Conservation (phyloP, 2,888 invertebrate genomes). For the Mythimna impura region DNA sequence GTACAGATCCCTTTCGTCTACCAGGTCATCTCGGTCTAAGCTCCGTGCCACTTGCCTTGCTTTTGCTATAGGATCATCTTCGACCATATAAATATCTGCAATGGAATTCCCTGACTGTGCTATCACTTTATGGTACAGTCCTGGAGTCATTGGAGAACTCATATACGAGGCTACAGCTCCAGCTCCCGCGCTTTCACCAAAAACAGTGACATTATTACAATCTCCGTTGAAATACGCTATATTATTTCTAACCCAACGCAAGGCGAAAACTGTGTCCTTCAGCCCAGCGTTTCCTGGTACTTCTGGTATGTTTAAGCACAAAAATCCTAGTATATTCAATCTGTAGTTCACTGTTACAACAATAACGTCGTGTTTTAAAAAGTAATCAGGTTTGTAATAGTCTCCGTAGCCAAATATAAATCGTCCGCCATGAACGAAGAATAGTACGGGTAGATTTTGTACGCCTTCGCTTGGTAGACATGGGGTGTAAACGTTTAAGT, state of each 20-base stretch:
- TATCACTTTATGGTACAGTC: constrained; percentile 79
- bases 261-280: constrained; percentile 81
- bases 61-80: constrained; percentile 76
- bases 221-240: constrained; percentile 81
- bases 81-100: constrained; percentile 77
- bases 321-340: constrained; percentile 80
- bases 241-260: constrained; percentile 83
- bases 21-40: constrained; percentile 72
- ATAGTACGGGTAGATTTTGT: constrained; percentile 86
- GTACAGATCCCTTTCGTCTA: constrained; percentile 68
- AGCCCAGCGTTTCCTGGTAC: constrained; percentile 83
- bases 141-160: constrained; percentile 77
- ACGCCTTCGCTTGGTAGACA: constrained; percentile 80
- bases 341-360: constrained; percentile 84
- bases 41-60: constrained; percentile 73
- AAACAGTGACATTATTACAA: constrained; percentile 76
- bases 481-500: constrained; percentile 92
- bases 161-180: constrained; percentile 75
- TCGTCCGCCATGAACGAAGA: constrained; percentile 91
- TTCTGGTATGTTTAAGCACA: constrained; percentile 81
- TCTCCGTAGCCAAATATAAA: constrained; percentile 89
- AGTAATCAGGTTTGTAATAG: constrained; percentile 84
- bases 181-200: constrained; percentile 84
- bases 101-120: constrained; percentile 78
- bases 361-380: constrained; percentile 79